Conservation (phyloP, 2,888 invertebrate genomes). For the Caenorhabditis macrosperma region DNA sequence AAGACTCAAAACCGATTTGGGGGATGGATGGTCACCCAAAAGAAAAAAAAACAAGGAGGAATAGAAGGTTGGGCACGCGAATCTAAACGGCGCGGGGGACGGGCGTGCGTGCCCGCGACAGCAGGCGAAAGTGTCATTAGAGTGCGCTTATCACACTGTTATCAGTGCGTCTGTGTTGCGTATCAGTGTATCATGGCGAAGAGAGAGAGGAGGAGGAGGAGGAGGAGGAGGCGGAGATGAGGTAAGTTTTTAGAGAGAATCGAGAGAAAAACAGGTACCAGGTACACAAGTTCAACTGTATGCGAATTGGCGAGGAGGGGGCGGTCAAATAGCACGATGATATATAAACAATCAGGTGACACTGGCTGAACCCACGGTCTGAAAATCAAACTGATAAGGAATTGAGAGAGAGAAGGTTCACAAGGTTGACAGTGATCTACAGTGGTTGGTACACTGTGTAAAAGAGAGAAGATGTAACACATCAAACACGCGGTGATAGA, state of each 20-base stretch:
- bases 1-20: background rate
- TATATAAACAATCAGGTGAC: slow-evolving; percentile 11
- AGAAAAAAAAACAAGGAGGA: background rate
- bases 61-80: background rate
- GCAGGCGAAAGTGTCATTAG: slow-evolving; percentile 9
- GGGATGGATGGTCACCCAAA: background rate
- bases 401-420: slow-evolving; percentile 11
- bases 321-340: slow-evolving; percentile 1
- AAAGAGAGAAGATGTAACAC: too few relatives aligned
- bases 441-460: too few relatives aligned
- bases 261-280: slow-evolving; percentile 41
- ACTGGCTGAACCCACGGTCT: slow-evolving; percentile 7
- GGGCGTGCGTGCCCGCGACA: too few relatives aligned
- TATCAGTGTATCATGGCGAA: background rate
- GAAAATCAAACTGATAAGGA: slow-evolving; percentile 15
- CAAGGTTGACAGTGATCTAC: background rate
- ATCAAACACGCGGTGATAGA: too few relatives aligned
- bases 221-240: slow-evolving; percentile 5
- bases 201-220: slow-evolving; percentile 14
- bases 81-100: background rate
- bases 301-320: too few relatives aligned
- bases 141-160: background rate
- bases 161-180: slow-evolving; percentile 10
- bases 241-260: background rate
- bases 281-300: too few relatives aligned